These are phyloP conservation scores for Megaceryle alcyon DNA, from an alignment of 2,797 vertebrate genomes.

Conservation along the genomic window DNA sequence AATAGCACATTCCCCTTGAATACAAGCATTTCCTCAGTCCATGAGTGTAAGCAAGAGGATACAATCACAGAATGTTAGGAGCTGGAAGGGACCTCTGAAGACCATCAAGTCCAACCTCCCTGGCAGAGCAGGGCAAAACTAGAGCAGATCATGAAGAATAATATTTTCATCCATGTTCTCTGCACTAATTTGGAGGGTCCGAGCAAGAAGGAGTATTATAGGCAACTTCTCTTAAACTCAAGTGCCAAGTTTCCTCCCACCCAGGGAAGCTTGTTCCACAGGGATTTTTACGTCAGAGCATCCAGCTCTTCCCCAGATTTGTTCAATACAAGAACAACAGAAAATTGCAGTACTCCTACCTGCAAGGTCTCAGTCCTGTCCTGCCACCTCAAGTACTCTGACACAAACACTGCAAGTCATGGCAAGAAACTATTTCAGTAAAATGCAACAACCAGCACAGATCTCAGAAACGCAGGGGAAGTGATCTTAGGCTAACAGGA, in stretches of 20 bases:
- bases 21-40: background rate
- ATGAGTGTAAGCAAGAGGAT: background rate
- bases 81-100: no score
- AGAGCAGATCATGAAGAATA: no score
- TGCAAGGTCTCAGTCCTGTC: background rate
- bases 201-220: background rate
- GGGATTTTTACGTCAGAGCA: background rate
- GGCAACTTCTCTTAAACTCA: background rate
- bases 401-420: background rate
- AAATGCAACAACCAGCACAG: background rate
- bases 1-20: background rate
- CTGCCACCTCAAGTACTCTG: fast-evolving
- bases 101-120: no score
- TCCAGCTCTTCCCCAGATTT: background rate
- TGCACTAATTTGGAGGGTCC: background rate
- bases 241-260: background rate
- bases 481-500: no score
- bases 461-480: no score
- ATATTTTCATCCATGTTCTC: background rate
- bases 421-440: background rate
- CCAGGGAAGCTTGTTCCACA: background rate
- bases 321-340: background rate
- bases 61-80: no score
- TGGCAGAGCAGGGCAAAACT: no score
- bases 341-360: background rate